Evolutionary conservation across 2,113 vertebrate species (phyloP).

Genomic region (Cynopterus brachyotis): DNA sequence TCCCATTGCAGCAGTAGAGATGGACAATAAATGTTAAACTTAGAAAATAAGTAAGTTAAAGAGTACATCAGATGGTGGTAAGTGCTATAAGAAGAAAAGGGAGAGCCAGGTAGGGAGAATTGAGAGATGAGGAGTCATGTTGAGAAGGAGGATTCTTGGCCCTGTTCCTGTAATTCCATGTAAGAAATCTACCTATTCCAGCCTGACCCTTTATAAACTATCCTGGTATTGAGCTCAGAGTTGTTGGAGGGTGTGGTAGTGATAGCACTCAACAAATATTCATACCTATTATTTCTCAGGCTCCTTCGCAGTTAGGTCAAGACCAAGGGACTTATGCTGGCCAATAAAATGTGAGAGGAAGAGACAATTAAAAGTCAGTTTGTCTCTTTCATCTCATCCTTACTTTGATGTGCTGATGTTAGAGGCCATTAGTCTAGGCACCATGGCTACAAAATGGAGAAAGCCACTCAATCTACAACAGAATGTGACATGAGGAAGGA

Average conservation of each 20-base stretch:
- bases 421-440: not conserved
- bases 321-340: not conserved
- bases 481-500: not conserved
- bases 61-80: not conserved
- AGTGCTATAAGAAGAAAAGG: not conserved
- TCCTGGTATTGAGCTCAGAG: not conserved
- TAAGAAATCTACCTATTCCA: not conserved
- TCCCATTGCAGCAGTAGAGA: not conserved
- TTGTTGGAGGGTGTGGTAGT: not conserved
- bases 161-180: not conserved
- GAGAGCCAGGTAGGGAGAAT: not conserved
- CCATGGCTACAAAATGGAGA: not conserved
- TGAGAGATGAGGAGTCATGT: not conserved
- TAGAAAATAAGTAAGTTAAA: not conserved
- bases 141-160: not conserved
- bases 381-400: not conserved
- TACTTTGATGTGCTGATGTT: not conserved
- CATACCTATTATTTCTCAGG: not conserved
- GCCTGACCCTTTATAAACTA: not conserved
- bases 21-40: not conserved
- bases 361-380: not conserved
- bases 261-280: not conserved
- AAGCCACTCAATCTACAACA: not conserved
- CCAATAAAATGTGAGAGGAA: not conserved
- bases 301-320: too few relatives aligned